phyloP scores from a whole-genome alignment of 2,113 vertebrate genomes.

The Proterorhinus semilunaris region DNA sequence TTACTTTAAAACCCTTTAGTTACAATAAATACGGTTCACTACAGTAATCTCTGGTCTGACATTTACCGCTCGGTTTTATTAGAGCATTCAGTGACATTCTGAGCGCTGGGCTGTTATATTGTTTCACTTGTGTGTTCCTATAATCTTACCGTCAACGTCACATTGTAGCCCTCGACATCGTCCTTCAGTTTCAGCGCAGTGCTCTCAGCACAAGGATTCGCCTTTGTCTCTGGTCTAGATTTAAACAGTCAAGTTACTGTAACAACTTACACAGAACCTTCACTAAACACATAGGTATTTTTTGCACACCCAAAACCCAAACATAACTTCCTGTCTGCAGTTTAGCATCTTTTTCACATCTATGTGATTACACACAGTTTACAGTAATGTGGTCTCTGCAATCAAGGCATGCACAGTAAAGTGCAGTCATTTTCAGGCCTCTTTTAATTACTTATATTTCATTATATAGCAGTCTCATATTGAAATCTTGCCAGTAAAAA shows the following conservation, averaged over 20 bases:
- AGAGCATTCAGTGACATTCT: neutral
- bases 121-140: no score
- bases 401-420: slow-evolving; percentile 7
- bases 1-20: neutral
- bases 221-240: slow-evolving; percentile 28
- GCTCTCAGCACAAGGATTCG: slow-evolving; percentile 34
- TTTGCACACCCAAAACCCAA: neutral
- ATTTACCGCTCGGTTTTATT: slow-evolving; percentile 8
- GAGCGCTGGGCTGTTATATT: no score
- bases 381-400: neutral
- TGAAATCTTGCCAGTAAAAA: no score
- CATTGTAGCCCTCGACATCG: slow-evolving; percentile 17
- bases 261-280: neutral
- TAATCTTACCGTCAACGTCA: slow-evolving; percentile 60
- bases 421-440: no score
- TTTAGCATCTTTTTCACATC: slow-evolving; percentile 5
- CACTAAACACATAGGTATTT: neutral
- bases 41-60: neutral
- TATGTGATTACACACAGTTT: slow-evolving; percentile 8
- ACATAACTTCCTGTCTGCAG: slow-evolving; percentile 27
- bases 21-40: neutral
- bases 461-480: no score
- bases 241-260: neutral
- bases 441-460: no score
- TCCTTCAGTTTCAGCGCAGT: slow-evolving; percentile 44